Conservation (phyloP, 2,113 vertebrate species). For the Siniperca knerii region DNA sequence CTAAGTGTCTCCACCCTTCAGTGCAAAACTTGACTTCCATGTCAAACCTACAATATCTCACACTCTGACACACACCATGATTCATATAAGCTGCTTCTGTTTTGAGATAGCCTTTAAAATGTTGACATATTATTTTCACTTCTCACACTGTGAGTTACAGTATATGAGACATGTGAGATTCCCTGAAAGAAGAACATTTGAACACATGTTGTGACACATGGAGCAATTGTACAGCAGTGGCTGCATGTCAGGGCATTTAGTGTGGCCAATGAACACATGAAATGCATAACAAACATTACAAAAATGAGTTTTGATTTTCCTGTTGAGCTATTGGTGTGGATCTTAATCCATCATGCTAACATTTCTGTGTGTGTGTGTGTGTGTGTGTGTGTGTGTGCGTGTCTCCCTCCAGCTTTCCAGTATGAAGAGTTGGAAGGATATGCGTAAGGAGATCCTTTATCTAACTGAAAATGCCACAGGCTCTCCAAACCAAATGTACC, state of each 20-base stretch:
- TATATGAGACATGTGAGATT: background rate
- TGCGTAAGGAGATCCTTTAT: slow-evolving; percentile 94
- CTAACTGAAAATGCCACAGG: slow-evolving; percentile 86
- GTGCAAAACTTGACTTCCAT: slow-evolving; percentile 30
- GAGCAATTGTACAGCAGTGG: too few species aligned
- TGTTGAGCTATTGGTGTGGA: background rate
- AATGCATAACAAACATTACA: too few species aligned
- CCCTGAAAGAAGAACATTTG: background rate
- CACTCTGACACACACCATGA: background rate
- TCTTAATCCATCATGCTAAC: background rate
- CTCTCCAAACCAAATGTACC: slow-evolving; percentile 93
- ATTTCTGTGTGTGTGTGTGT: background rate
- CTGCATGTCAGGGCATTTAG: background rate
- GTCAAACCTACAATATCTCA: background rate
- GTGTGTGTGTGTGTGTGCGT: background rate
- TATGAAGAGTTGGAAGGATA: slow-evolving; percentile 94
- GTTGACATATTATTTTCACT: slow-evolving; percentile 7
- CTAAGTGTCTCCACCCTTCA: slow-evolving; percentile 50
- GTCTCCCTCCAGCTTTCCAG: slow-evolving; percentile 83
- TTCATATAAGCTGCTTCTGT: slow-evolving; percentile 6
- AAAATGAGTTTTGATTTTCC: too few species aligned
- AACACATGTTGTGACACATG: background rate
- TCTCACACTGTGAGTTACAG: slow-evolving; percentile 20
- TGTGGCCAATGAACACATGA: background rate
- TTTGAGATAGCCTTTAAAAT: slow-evolving; percentile 38